These are phyloP conservation scores for Zonitis immaculata DNA, from an alignment of 2,888 invertebrate species.

Conservation along the genomic window DNA sequence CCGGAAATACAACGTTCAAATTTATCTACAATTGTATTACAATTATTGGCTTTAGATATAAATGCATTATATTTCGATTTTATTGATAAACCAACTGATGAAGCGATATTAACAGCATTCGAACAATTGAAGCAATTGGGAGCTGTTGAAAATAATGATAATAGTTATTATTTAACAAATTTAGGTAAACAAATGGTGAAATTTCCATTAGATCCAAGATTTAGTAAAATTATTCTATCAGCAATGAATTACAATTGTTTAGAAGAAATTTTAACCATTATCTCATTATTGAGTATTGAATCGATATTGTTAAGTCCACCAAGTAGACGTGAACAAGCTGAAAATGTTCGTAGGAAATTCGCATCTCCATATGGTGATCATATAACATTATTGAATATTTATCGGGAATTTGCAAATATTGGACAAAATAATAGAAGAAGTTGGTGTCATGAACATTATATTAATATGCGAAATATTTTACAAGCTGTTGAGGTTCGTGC, in stretches of 20 bases:
- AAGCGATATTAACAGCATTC: constrained; percentile 63
- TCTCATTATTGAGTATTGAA: constrained; percentile 86
- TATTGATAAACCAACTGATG: constrained; percentile 79
- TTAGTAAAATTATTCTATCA: constrained; percentile 62
- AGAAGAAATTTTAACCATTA: constrained; percentile 78
- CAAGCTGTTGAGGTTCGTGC: constrained; percentile 76
- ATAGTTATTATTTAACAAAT: constrained; percentile 60
- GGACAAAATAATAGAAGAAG: constrained; percentile 60
- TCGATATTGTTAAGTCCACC: constrained; percentile 72
- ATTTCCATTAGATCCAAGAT: constrained; percentile 89
- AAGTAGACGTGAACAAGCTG: constrained; percentile 71
- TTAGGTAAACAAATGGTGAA: constrained; percentile 81
- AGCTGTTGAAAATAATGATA: constrained; percentile 59
- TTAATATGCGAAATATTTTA: constrained; percentile 76
- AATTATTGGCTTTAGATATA: constrained; percentile 79
- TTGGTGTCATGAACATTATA: constrained; percentile 88
- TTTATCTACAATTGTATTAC: constrained; percentile 65
- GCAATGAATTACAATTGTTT: constrained; percentile 73
- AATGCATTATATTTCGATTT: constrained; percentile 82
- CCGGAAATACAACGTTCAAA: constrained; percentile 85
- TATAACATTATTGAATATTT: constrained; percentile 85
- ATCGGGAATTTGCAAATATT: constrained; percentile 68
- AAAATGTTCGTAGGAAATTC: constrained; percentile 72
- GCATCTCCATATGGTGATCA: constrained; percentile 86
- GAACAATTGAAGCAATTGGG: constrained; percentile 62